Base-by-base conservation (phyloP, 2,113 vertebrate species). In the Silurus meridionalis region DNA sequence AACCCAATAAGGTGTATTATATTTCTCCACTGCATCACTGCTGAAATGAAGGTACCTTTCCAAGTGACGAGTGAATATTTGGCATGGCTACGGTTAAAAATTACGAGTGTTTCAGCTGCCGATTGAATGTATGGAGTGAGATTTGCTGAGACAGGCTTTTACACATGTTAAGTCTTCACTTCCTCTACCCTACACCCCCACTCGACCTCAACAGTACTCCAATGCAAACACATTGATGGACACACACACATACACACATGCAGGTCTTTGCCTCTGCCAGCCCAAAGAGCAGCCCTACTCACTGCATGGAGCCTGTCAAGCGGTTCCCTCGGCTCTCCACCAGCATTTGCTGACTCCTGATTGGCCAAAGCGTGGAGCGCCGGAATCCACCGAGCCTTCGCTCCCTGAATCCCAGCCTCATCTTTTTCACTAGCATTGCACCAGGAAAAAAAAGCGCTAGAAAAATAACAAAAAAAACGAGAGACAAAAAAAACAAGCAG, bases 81-180 rank as follows among this genome's bases (percentile, higher is more conserved):
- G 84, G 87, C 85, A 90, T 85, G 81, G 50, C 83, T 83, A 66
- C 87, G 86, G 92, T 92, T 92, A 91, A 92, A 53, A 25, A 89
- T 87, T 90, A 90, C 83, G 81, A 90, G 75, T 80, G 80, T 81
- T 87, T 90, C 86, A 87, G 91, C 90, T 84, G 84, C 90, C 75
- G 91, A 92, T 93, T 90, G 92, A 92, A 91, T 90, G 82, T 83
- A 90, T 85, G 72, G 77, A 88, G 37, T 87, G 69, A 82, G 91
- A 94, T 92, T 85, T 93, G 94, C 93, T 95, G 94, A 95, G 92
- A 90, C 93, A 93, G 92, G 91, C 85, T 89, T 92, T 87, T 89
- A 82, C 78, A 78, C 87, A 10, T 21, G 52, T 86, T 90, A 88
- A 84, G 85, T 83, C 58, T 25, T 57, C 14, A 37, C 74, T n/a